Conservation (phyloP, 2,888 invertebrate species). For the Platynereis dumerilii region DNA sequence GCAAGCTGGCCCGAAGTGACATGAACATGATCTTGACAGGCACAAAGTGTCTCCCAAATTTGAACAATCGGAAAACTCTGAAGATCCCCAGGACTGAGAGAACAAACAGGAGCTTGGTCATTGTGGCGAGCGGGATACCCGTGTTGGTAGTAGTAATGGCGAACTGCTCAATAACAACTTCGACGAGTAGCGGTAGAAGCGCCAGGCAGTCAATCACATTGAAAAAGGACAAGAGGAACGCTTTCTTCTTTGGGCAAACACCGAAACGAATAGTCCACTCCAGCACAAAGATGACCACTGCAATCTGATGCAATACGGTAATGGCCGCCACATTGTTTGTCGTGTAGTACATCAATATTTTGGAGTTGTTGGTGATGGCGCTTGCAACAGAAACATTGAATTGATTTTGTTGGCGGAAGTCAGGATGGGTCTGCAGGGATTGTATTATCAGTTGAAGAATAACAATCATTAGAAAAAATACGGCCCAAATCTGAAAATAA, state of each 20-base stretch:
- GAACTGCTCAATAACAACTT: background rate
- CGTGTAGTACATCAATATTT: background rate
- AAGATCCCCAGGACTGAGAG: constrained; percentile 21
- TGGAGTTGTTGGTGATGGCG: background rate
- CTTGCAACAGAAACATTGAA: background rate
- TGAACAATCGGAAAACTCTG: constrained; percentile 24
- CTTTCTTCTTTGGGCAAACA: background rate
- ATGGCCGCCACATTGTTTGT: background rate
- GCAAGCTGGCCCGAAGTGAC: constrained; percentile 22
- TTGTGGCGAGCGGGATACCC: background rate
- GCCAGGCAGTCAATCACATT: constrained; percentile 2
- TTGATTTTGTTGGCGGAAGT: background rate
- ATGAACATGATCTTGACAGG: constrained; percentile 23
- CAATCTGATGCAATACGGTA: background rate
- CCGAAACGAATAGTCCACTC: background rate
- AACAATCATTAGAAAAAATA: background rate
- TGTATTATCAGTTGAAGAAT: background rate
- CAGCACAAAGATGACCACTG: background rate
- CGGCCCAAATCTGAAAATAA: background rate
- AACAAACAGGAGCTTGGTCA: background rate
- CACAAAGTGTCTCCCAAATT: constrained; percentile 24
- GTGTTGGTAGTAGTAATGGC: background rate
- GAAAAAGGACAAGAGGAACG: background rate
- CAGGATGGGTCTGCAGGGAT: background rate
- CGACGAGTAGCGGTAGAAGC: background rate